Evolutionary conservation across 2,113 vertebrate species (phyloP), one percentile per base, ranked within the genome.

Genomic region (Piprites chloris): DNA sequence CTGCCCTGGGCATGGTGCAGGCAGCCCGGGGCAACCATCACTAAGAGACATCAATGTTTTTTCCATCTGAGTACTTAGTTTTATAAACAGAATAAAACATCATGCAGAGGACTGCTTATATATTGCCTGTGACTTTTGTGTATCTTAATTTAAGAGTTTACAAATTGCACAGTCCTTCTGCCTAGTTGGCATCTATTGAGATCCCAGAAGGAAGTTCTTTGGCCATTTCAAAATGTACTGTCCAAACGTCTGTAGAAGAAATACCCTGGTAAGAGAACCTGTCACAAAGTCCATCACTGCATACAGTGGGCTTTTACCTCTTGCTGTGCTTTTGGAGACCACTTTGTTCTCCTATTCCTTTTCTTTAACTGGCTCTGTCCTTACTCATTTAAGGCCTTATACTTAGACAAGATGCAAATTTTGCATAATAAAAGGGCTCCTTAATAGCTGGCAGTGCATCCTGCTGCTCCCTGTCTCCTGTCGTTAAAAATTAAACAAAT

Each of bases 391-490:
- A 84, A 86, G 68, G 42, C 72, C 90, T 83, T 83, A 92, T 88
- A 93, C 85, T 87, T 80, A 85, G 87, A 91, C 90, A 88, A 90
- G 67, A 85, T 79, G 75, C 63, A 87, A 80, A 88, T 92, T 96
- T 95, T 95, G 78, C 95, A 94, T 96, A 85, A 96, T 85, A 94
- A 97, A 96, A 93, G 87, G 41, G 23, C 47, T 93, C 84, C 79
- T 65, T 94, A 90, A 90, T 92, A 93, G 93, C 79, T 5, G 3
- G 47, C 76, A 91, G 52, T 86, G 91, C 79, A 55, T 96, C 91
- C 96, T 94, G 87, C 89, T 96, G 89, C 69, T 97, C 82, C 50
- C 28, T 76, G 71, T 96, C 87, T 71, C 68, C 61, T 63, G 30
- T 86, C 95, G 89, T 76, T 95, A 73, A 95, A 96, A 94, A 95